Evolutionary conservation across 2,797 vertebrate genomes (phyloP).

Genomic region (Poeciliopsis turneri): DNA sequence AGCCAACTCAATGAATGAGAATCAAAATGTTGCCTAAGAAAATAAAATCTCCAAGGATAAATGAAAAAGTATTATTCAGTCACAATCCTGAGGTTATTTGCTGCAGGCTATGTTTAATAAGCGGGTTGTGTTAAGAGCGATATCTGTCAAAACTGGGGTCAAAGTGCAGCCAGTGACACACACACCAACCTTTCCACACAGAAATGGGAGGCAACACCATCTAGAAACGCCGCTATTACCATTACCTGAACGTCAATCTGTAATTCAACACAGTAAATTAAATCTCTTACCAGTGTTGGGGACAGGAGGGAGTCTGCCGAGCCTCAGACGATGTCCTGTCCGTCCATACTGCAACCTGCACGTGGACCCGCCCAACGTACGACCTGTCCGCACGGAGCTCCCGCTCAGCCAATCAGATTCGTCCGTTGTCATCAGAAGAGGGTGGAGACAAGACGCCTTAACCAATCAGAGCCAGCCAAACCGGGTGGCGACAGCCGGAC

Average conservation of each 20-base stretch:
- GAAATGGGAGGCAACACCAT: background rate
- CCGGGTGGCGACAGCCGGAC: slow-evolving; percentile 51
- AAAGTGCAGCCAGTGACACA: background rate
- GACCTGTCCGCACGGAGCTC: background rate
- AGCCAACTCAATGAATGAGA: background rate
- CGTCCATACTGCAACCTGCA: slow-evolving; percentile 19
- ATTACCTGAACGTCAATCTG: background rate
- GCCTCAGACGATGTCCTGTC: rapidly evolving
- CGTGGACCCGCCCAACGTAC: slow-evolving; percentile 45
- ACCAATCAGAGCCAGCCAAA: slow-evolving; percentile 64
- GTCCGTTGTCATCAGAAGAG: slow-evolving; percentile 74
- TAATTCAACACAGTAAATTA: background rate
- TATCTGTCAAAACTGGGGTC: background rate
- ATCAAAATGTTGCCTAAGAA: background rate
- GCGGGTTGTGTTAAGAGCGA: background rate
- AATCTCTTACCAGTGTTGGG: slow-evolving; percentile 55
- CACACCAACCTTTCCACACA: background rate
- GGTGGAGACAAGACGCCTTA: slow-evolving; percentile 49
- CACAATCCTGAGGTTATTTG: background rate
- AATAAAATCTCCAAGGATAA: background rate
- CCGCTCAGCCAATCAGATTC: slow-evolving; percentile 68
- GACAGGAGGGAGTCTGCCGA: background rate
- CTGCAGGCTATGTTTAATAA: background rate
- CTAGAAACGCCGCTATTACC: background rate
- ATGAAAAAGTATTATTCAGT: background rate